Conservation (phyloP, 1,140 invertebrate genomes). For the Diorhabda carinulata region DNA sequence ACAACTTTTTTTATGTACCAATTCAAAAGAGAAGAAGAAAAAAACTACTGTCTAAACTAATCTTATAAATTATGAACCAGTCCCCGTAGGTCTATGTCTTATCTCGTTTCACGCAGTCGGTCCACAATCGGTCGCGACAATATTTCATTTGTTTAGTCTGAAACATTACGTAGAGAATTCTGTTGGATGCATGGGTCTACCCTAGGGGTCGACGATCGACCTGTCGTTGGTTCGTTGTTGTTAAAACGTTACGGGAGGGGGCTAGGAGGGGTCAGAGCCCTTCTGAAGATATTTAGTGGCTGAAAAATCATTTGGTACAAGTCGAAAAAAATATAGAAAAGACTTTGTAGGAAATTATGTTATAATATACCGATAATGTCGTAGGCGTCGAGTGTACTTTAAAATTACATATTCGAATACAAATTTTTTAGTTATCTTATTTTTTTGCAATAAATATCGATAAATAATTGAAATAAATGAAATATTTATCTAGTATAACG, state of each 20-base stretch:
- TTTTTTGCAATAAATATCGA: too few relatives aligned
- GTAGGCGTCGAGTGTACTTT: too few relatives aligned
- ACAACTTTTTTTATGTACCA: too few relatives aligned
- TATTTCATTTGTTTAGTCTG: background rate
- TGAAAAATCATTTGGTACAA: too few relatives aligned
- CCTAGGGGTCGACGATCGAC: constrained; percentile 1
- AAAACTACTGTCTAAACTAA: background rate
- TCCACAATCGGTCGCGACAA: background rate
- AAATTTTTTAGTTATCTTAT: too few relatives aligned
- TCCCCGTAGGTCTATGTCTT: background rate
- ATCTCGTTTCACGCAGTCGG: background rate
- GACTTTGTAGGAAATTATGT: too few relatives aligned
- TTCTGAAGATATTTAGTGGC: background rate
- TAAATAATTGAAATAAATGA: too few relatives aligned
- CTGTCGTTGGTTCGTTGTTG: background rate
- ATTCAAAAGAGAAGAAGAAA: too few relatives aligned
- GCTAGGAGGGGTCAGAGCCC: background rate
- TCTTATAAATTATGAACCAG: background rate
- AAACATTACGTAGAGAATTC: background rate
- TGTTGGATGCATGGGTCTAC: background rate
- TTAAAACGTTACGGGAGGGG: background rate
- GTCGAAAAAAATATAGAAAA: too few relatives aligned
- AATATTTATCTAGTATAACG: too few relatives aligned
- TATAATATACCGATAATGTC: too few relatives aligned
- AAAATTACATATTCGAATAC: too few relatives aligned